A percentile compares a stretch with the other conserved stretches of the same genome.
Conservation (phyloP, 2,888 invertebrate species). For the Octodonta nipae region DNA sequence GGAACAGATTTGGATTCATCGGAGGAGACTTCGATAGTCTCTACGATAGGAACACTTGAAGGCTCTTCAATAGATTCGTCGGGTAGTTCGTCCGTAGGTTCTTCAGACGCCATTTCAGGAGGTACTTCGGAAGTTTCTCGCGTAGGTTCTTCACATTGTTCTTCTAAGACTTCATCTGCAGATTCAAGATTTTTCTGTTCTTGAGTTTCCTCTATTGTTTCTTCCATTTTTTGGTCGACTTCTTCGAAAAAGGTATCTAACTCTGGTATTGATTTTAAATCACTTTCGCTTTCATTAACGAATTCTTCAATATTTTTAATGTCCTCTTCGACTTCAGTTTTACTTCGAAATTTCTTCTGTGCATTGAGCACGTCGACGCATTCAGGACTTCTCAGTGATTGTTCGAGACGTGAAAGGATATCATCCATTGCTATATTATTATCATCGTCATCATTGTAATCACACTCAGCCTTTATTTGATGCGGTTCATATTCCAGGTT, state of each 20-base stretch:
- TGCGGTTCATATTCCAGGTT: conserved; percentile 18
- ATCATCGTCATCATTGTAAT: conserved; percentile 35
- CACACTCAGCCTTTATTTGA: conserved; percentile 31
- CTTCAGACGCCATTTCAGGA: too few species aligned
- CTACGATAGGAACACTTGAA: too few species aligned
- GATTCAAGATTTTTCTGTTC: too few species aligned
- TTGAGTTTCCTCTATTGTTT: neutral
- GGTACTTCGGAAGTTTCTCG: too few species aligned
- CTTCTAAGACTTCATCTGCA: too few species aligned
- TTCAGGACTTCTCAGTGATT: conserved; percentile 41
- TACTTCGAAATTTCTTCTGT: neutral
- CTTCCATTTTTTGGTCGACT: neutral
- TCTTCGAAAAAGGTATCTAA: too few species aligned
- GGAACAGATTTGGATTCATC: too few species aligned
- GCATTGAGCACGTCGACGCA: conserved; percentile 1
- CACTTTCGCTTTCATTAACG: neutral
- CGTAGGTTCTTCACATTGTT: too few species aligned
- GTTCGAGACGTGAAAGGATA: conserved; percentile 49
- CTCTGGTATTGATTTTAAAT: too few species aligned
- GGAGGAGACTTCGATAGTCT: too few species aligned
- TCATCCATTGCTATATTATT: conserved; percentile 40
- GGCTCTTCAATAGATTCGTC: too few species aligned
- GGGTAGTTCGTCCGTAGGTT: too few species aligned
- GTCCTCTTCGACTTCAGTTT: neutral
- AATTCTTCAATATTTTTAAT: neutral